Conservation (phyloP, 2,888 invertebrate species). For the Yponomeuta cagnagella region DNA sequence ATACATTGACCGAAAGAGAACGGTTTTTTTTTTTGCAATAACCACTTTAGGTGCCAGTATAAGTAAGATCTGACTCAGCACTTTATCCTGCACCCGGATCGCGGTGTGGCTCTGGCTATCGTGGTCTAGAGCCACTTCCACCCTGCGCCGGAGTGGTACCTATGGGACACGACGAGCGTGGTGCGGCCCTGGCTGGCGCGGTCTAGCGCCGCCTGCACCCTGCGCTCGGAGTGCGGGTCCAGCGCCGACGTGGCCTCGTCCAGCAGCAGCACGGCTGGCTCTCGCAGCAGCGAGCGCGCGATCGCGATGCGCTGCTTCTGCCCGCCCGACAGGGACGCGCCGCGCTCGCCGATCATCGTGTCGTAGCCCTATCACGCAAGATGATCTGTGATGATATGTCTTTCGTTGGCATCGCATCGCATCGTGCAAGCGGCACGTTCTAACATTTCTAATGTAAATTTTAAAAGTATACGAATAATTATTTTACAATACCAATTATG, state of each 20-base stretch:
- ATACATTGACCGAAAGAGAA: too few species aligned
- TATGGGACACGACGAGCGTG: conserved; percentile 83
- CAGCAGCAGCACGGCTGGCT: conserved; percentile 83
- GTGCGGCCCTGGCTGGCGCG: conserved; percentile 83
- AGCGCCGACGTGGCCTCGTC: conserved; percentile 92
- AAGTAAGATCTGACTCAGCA: background rate
- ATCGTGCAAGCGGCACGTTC: too few species aligned
- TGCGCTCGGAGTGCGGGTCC: conserved; percentile 86
- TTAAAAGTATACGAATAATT: too few species aligned
- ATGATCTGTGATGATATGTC: background rate
- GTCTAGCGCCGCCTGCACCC: conserved; percentile 87
- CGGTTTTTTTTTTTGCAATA: too few species aligned
- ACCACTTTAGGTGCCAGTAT: too few species aligned
- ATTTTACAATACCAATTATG: too few species aligned
- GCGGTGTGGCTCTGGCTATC: too few species aligned
- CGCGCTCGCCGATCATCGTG: conserved; percentile 87
- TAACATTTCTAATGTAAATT: too few species aligned
- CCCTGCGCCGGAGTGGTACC: conserved; percentile 33
- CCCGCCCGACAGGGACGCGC: conserved; percentile 87
- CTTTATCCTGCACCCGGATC: background rate
- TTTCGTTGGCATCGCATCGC: too few species aligned
- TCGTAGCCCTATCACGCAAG: conserved; percentile 77
- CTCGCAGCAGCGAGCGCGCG: conserved; percentile 84
- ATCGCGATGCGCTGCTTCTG: conserved; percentile 91
- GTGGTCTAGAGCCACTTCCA: conserved; percentile 48